Evolutionary conservation across 2,113 vertebrate species (phyloP), one percentile per base, ranked within the genome.

Genomic region (Progne subis): DNA sequence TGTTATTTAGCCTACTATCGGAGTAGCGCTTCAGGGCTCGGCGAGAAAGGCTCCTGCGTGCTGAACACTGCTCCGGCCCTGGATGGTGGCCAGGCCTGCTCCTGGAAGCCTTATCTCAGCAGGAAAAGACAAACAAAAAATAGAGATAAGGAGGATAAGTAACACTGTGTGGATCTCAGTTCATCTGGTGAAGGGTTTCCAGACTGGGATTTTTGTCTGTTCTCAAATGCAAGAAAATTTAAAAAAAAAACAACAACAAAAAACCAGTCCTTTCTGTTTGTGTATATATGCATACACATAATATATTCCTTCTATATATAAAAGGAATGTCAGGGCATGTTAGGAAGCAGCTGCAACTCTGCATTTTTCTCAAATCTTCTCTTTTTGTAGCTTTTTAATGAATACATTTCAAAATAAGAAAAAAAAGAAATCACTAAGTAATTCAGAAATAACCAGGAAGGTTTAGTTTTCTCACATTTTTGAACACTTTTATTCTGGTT

Each of bases 21-120:
- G 64, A 24, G 28, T 0, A 44, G 77, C 0, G 0, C 26, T 74
- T 75, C 34, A 47, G 44, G 55, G 39, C 64, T 50, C 68, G 24
- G 24, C 0, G 5, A 94, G 68, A 92, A 88, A 65, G 72, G 43
- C 26, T 94, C 43, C 61, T 39, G 23, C 0, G 0, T 29, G 43
- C n/a, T 78, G 64, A 72, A 46, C 1, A 0, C 39, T 71, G 52
- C 77, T 82, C 47, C 7, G 11, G 4, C 9, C 17, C 72, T 78
- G 72, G 39, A 47, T 39, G 20, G 41, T 28, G 67, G 63, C 72
- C 86, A 90, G 60, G 29, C 18, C 41, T 81, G 31, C 39, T 64
- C 49, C 74, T 78, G 61, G 34, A 87, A 92, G 17, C 8, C 49
- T 89, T 76, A 91, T 91, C 52, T 85, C 65, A 56, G 49, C 49